These are phyloP conservation scores for Acrocephalus kingi DNA, from an alignment of 2,113 vertebrate genomes.

Conservation along the genomic window DNA sequence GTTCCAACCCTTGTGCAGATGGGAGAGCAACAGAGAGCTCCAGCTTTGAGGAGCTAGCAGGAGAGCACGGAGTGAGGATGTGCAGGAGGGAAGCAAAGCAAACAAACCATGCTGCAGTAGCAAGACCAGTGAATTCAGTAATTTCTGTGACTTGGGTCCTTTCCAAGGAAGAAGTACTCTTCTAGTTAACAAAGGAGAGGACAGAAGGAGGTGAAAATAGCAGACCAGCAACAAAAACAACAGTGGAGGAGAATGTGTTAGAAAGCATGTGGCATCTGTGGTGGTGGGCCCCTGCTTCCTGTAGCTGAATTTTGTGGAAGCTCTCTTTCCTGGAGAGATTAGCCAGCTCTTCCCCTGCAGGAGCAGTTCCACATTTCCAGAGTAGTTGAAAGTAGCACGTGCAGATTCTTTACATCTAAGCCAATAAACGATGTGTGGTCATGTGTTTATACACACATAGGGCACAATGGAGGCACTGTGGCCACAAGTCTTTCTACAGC, in stretches of 20 bases:
- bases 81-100: neutral
- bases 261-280: neutral
- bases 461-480: neutral
- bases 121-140: neutral
- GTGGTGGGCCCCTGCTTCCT: neutral
- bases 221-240: neutral
- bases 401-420: neutral
- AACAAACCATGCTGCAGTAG: neutral
- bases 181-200: neutral
- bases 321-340: neutral
- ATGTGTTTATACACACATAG: neutral
- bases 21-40: neutral
- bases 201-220: neutral
- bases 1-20: neutral
- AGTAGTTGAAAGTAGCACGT: neutral
- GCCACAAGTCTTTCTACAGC: neutral
- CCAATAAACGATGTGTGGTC: neutral
- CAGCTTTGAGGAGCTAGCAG: neutral
- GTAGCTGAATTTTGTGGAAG: neutral
- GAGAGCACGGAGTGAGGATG: accelerated
- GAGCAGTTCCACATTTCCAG: neutral
- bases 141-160: neutral
- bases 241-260: neutral
- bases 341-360: neutral
- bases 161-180: neutral